Evolutionary conservation across 2,888 invertebrate species (phyloP), one percentile per base, ranked within the genome.

Genomic region (Nemurella pictetii): DNA sequence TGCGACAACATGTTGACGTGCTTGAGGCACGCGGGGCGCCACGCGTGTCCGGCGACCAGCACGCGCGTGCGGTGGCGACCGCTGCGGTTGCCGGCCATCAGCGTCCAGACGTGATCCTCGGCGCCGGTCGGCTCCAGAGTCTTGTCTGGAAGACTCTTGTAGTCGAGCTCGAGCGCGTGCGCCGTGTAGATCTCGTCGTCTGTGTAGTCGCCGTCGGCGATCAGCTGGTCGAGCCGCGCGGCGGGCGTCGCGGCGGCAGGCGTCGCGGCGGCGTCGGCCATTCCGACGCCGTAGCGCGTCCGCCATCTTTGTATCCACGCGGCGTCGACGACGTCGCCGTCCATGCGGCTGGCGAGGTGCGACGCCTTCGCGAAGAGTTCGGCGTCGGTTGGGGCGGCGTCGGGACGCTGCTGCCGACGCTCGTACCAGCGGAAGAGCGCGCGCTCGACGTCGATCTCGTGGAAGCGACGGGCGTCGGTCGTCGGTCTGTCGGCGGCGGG

Each of bases 1-100:
- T 91, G 91, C 82, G 90, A 91, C 20, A 91, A 87, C 91, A 91
- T 91, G 88, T 92, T 91, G 80, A 91, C 91, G 74, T 89, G 88
- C 80, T 89, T 88, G 29, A 91, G 87, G 88, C 91, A 91, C 72
- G 89, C 88, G 0, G 91, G 92, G 78, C 91, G 88, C 91, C 91
- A 91, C 86, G 91, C 89, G 72, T 89, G 90, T 20, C 91, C 91
- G 0, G 91, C 89, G n/a, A 91, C 91, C 84, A 91, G 88, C 26
- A 91, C 88, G 32, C 91, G 88, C 28, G 91, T 91, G 30, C 91
- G 88, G 86, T 91, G 91, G 32, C 90, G 89, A 3, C 91, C 91
- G 35, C 89, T 90, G 84, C 90, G 89, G 88, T 91, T 91, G 1
- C 90, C 91, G 0, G 91, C 92, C 86, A 90, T 91, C 84, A 91